These are phyloP conservation scores for Octomys mimax DNA, from an alignment of 2,797 vertebrate genomes.

Conservation along the genomic window DNA sequence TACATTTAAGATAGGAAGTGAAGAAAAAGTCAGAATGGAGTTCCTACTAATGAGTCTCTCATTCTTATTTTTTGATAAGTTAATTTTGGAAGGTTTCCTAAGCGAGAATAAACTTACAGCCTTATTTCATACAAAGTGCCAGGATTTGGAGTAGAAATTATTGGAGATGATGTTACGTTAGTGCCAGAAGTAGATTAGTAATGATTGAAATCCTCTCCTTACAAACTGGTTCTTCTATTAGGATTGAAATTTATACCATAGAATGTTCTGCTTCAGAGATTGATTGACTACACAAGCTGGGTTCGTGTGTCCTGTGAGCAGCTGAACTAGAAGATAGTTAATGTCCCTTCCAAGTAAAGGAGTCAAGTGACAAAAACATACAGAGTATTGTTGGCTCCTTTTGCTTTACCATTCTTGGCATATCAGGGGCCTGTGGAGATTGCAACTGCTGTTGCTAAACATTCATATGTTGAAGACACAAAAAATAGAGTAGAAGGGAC, in stretches of 20 bases:
- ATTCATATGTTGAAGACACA: neutral
- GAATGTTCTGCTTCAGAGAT: neutral
- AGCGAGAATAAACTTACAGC: neutral
- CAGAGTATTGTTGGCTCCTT: neutral
- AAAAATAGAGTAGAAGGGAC: neutral
- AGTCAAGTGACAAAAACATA: neutral
- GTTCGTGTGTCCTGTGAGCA: neutral
- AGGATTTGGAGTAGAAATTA: conserved; percentile 18
- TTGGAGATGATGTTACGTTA: neutral
- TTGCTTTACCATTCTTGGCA: neutral
- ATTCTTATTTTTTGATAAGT: conserved; percentile 21
- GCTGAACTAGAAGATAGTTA: neutral
- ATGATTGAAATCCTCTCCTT: neutral
- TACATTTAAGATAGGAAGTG: conserved; percentile 29
- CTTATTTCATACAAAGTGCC: neutral
- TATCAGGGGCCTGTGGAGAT: neutral
- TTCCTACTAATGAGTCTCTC: neutral
- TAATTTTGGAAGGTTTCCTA: neutral
- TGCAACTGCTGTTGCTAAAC: neutral
- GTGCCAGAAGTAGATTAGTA: neutral
- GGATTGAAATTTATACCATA: neutral
- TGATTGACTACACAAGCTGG: neutral
- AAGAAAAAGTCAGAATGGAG: conserved; percentile 14
- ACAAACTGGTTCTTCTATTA: neutral
- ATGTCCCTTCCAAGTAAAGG: neutral